Evolutionary conservation across 2,797 vertebrate species (phyloP).

Genomic region (Taenioides sp.): DNA sequence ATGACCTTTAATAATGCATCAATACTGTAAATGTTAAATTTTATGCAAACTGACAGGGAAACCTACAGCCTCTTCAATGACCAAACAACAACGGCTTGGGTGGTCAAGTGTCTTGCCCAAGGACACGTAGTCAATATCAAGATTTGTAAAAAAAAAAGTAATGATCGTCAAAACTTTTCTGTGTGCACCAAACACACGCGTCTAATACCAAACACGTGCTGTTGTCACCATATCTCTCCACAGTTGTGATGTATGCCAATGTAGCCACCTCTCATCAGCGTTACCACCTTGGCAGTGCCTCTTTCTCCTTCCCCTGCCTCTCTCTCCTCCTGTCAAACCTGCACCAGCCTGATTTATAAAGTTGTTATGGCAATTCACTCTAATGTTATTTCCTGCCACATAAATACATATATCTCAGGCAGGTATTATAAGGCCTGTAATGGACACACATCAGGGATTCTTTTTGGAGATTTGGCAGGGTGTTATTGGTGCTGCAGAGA

Average conservation of each 20-base stretch:
- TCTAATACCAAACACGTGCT: constrained; percentile 45
- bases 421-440: constrained; percentile 71
- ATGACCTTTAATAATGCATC: no score
- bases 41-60: no score
- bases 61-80: no score
- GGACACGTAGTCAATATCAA: background rate
- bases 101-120: background rate
- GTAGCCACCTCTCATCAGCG: constrained; percentile 60
- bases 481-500: constrained; percentile 64
- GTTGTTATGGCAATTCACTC: constrained; percentile 78
- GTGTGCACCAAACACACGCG: constrained; percentile 4
- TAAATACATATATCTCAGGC: constrained; percentile 79
- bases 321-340: constrained; percentile 41
- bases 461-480: constrained; percentile 63
- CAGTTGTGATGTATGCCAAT: constrained; percentile 63
- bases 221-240: constrained; percentile 38
- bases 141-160: background rate
- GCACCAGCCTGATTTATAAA: constrained; percentile 74
- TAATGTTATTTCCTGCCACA: constrained; percentile 79
- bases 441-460: constrained; percentile 69
- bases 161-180: background rate
- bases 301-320: constrained; percentile 29
- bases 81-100: no score
- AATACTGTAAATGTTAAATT: no score
- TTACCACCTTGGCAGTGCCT: constrained; percentile 58